Conservation (phyloP, 1,140 invertebrate species). For the Ericerus pela region DNA sequence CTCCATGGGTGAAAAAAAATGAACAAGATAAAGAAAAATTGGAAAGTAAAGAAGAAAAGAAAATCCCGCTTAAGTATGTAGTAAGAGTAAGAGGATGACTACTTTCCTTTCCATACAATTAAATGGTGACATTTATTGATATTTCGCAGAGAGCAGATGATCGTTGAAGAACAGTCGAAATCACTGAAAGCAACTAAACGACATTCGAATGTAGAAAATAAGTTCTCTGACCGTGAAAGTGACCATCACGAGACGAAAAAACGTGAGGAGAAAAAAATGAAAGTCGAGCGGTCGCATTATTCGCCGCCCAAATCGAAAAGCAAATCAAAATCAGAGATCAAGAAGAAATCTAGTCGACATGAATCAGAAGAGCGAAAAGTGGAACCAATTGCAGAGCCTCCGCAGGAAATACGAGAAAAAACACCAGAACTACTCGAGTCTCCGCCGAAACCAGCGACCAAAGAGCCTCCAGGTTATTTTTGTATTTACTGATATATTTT, state of each 20-base stretch:
- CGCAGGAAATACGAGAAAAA: neutral
- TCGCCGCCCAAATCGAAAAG: neutral
- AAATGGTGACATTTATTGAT: neutral
- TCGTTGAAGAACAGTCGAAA: neutral
- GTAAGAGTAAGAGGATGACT: too few species aligned
- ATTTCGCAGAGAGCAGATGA: neutral
- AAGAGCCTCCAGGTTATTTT: neutral
- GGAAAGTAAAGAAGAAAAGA: neutral
- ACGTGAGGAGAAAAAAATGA: neutral
- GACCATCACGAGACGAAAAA: neutral
- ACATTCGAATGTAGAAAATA: neutral
- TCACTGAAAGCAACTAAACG: neutral
- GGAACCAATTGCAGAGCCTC: neutral
- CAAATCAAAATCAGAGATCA: neutral
- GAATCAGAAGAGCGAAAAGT: neutral
- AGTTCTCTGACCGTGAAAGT: neutral
- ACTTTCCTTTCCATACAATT: too few species aligned
- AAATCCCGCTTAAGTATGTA: neutral
- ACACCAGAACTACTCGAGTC: neutral
- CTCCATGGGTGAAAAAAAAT: too few species aligned
- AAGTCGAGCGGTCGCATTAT: neutral
- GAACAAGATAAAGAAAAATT: neutral
- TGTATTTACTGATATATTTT: neutral
- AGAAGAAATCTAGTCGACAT: neutral
- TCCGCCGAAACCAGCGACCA: neutral